Base-by-base conservation (phyloP, 2,797 vertebrate species). In the Sarcoramphus papa region DNA sequence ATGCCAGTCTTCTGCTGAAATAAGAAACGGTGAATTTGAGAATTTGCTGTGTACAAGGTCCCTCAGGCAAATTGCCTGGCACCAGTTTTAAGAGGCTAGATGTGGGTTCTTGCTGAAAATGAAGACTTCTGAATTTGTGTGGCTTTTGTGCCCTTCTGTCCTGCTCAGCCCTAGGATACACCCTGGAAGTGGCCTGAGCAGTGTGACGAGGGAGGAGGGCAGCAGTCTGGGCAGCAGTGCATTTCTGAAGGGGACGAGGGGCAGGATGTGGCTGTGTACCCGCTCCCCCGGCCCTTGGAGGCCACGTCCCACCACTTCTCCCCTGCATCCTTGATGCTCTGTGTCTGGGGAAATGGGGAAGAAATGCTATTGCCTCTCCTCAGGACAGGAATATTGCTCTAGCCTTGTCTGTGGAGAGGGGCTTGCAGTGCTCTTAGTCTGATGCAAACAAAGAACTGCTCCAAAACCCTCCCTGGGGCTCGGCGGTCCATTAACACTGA, bases 141-240 rank as follows among this genome's bases (percentile, higher is more conserved):
- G 69, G 54, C 45, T 72, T 53, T 10, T 45, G 54, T n/a, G 54
- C 63, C 47, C 14, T n/a, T 13, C n/a, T 62, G 69, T 53, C 22
- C n/a, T 3, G 7, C 47, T 22, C 40, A 68, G 56, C 72, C 40
- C 60, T 12, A 43, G 40, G 33, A 11, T 3, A 3, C 0, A 0
- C 19, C 14, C 59, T 48, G 73, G 53, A 17, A 77, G 53, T 2
- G 1, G 37, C 21, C n/a, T 27, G 81, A 10, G 9, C 40, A 25
- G 64, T 0, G 12, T 0, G 0, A 11, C 0, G 3, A 28, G 76
- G 77, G 33, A 72, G 62, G 23, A 30, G 48, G 31, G 54, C 82
- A 63, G 57, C 3, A 5, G 43, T 8, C 22, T 0, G 2, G 45
- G 79, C 68, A 27, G 41, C 62, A 27, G 48, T 11, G 13, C 3